Percentiles rank a stretch among this genome's conserved stretches.
These are phyloP conservation scores for Holacanthella duospinosa DNA, from an alignment of 2,888 invertebrate species.

Conservation along the genomic window DNA sequence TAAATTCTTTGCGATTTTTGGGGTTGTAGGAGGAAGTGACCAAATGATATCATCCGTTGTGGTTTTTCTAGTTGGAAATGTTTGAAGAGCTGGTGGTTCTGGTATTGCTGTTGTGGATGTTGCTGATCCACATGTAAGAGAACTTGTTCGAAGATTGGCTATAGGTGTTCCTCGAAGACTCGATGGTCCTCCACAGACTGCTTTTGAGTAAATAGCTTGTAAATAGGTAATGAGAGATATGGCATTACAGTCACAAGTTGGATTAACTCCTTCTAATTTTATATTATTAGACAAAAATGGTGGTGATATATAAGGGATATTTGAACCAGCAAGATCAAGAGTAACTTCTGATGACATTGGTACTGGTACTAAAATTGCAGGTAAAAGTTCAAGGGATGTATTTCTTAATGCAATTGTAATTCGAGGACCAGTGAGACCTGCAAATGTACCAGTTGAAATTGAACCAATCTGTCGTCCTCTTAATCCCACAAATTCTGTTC, in stretches of 20 bases:
- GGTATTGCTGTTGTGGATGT: slow-evolving; percentile 44
- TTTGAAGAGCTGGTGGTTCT: slow-evolving; percentile 13
- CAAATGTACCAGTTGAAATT: slow-evolving; percentile 70
- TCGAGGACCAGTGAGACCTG: slow-evolving; percentile 56
- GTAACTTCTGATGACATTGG: slow-evolving; percentile 71
- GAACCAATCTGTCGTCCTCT: slow-evolving; percentile 43
- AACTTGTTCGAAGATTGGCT: background rate
- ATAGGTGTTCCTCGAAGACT: slow-evolving; percentile 45
- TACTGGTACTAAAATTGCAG: slow-evolving; percentile 71
- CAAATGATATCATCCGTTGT: slow-evolving; percentile 81
- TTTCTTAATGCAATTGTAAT: slow-evolving; percentile 65
- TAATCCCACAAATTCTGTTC: slow-evolving; percentile 32
- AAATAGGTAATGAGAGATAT: slow-evolving; percentile 32
- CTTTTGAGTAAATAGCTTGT: slow-evolving; percentile 29
- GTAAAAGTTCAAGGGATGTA: slow-evolving; percentile 65
- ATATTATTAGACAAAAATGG: slow-evolving; percentile 70
- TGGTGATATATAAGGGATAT: slow-evolving; percentile 61
- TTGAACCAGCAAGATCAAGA: slow-evolving; percentile 67
- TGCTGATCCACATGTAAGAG: slow-evolving; percentile 37
- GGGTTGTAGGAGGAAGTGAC: slow-evolving; percentile 55
- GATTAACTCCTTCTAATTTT: slow-evolving; percentile 68
- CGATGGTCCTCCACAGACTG: slow-evolving; percentile 49
- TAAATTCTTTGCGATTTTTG: slow-evolving; percentile 16
- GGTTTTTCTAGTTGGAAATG: slow-evolving; percentile 48
- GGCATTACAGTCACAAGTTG: slow-evolving; percentile 74